A percentile compares a stretch with the other conserved stretches of the same genome.
Conservation (phyloP, 2,113 vertebrate species). For the Archilochus colubris region DNA sequence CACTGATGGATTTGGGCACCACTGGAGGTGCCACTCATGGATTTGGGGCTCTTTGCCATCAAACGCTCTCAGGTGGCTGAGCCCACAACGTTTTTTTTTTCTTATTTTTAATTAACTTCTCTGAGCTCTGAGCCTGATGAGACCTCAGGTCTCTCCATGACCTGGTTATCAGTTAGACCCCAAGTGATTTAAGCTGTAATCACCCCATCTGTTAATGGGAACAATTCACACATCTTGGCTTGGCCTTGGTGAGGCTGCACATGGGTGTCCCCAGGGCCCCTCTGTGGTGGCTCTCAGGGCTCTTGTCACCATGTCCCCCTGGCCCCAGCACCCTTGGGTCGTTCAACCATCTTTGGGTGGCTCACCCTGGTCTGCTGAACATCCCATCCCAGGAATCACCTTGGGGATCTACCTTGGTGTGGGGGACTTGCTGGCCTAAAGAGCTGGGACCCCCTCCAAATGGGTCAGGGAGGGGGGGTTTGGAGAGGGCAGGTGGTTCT, state of each 20-base stretch:
- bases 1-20: not conserved
- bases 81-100: not conserved
- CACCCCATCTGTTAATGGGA: not conserved
- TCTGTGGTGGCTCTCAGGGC: fast-evolving
- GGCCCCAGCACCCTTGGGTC: not conserved
- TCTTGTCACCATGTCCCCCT: not conserved
- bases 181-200: not conserved
- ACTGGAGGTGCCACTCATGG: not conserved
- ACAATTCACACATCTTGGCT: not conserved
- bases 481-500: not conserved
- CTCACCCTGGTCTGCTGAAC: not conserved
- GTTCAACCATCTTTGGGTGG: not conserved
- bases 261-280: fast-evolving
- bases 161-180: not conserved
- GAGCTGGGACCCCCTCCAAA: not conserved
- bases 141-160: not conserved
- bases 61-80: not conserved
- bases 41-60: not conserved
- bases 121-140: not conserved
- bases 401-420: not conserved
- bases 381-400: not conserved
- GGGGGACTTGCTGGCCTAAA: not conserved
- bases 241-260: not conserved
- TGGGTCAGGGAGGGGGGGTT: not conserved
- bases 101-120: not conserved